Evolutionary conservation across 2,888 invertebrate genomes (phyloP).

Genomic region (Amphimallon solstitiale): DNA sequence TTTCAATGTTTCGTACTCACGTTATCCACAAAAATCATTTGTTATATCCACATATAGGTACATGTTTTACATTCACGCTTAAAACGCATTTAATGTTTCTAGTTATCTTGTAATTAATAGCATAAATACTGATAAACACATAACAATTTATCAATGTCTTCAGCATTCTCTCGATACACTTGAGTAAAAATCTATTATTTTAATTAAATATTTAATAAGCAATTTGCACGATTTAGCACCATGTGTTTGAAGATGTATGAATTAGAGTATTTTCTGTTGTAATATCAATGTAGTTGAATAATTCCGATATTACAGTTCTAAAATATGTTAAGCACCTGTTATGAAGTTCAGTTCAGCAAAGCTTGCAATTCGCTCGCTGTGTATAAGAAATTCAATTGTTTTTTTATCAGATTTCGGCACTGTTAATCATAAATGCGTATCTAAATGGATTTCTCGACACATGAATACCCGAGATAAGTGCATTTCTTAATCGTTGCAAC

Average conservation of each 20-base stretch:
- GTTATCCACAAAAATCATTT: conserved; percentile 15
- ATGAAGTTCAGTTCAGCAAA: background rate
- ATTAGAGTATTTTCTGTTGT: conserved; percentile 7
- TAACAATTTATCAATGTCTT: conserved; percentile 37
- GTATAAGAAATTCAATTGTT: conserved; percentile 2
- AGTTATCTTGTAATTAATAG: conserved; percentile 27
- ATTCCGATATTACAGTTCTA: background rate
- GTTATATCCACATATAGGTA: background rate
- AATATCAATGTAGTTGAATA: background rate
- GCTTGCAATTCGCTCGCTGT: background rate
- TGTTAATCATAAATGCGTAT: conserved; percentile 23
- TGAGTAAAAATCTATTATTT: background rate
- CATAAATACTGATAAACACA: conserved; percentile 33
- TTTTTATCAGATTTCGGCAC: conserved; percentile 9
- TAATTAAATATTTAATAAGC: conserved; percentile 25
- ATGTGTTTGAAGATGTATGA: conserved; percentile 6
- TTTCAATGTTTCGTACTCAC: background rate
- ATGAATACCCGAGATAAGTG: background rate
- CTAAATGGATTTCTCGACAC: conserved; percentile 5
- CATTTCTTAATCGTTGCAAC: background rate
- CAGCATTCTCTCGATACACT: background rate
- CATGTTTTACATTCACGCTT: background rate
- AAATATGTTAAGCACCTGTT: conserved; percentile 14
- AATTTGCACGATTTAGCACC: conserved; percentile 19
- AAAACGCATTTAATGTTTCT: conserved; percentile 16